phyloP scores from a whole-genome alignment of 1,140 invertebrate species.

The Brachionus koreanus region DNA sequence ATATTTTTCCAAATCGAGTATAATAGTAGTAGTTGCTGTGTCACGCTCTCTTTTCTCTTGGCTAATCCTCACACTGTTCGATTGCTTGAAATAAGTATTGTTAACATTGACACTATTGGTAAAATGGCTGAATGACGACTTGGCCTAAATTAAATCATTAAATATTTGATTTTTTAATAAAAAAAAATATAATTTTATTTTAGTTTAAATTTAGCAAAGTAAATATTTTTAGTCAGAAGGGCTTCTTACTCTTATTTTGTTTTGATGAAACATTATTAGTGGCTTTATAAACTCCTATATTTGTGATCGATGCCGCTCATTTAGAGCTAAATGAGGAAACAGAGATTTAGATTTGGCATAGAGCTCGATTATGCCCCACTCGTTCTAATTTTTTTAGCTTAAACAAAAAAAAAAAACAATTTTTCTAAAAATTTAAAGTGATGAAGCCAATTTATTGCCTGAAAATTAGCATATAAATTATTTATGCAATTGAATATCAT shows the following conservation, averaged over 20 bases:
- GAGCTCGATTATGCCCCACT: not conserved
- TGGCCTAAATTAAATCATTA: not conserved
- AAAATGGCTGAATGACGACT: not conserved
- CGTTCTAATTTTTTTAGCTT: not conserved
- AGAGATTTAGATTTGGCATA: not conserved
- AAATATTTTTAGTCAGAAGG: not conserved
- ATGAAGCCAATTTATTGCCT: not conserved
- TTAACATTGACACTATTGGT: not conserved
- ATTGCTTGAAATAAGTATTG: not conserved
- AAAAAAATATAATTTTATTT: not conserved
- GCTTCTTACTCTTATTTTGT: not conserved
- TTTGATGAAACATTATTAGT: not conserved
- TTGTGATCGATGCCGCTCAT: not conserved
- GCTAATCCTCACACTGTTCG: not conserved
- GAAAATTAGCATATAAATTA: not conserved
- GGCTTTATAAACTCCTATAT: not conserved
- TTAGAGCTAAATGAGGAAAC: not conserved
- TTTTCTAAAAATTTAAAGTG: not conserved
- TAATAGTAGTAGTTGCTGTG: slow-evolving; percentile 27
- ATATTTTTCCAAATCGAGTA: slow-evolving; percentile 25
- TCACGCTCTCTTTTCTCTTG: not conserved
- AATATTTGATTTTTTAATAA: too few species aligned
- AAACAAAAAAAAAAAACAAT: slow-evolving; percentile 11
- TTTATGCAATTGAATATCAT: not conserved
- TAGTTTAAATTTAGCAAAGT: not conserved